These are phyloP conservation scores for Mythimna lalbum DNA, from an alignment of 2,888 invertebrate species.

Conservation along the genomic window DNA sequence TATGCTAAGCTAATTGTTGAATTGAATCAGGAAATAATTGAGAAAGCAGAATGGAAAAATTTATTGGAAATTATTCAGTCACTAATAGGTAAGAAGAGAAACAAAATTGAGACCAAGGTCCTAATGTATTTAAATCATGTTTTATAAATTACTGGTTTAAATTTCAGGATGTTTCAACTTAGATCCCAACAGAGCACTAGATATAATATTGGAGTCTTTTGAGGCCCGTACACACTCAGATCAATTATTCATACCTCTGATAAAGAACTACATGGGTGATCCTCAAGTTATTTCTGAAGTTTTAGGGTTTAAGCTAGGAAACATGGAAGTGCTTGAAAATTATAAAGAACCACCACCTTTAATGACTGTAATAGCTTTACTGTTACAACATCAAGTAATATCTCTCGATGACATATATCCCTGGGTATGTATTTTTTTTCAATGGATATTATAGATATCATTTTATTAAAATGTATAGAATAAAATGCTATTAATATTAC, in stretches of 20 bases:
- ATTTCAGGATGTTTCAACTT: constrained; percentile 98
- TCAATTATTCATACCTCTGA: constrained; percentile 95
- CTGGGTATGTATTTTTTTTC: constrained; percentile 92
- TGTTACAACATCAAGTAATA: constrained; percentile 97
- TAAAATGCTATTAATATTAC: not conserved
- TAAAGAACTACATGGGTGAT: constrained; percentile 96
- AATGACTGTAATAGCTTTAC: constrained; percentile 96
- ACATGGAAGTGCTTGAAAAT: constrained; percentile 90
- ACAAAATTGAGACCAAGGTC: not conserved
- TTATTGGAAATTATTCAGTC: constrained; percentile 97
- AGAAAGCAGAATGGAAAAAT: constrained; percentile 92
- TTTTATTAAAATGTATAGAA: not conserved
- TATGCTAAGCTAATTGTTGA: constrained; percentile 99
- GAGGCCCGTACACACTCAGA: constrained; percentile 96
- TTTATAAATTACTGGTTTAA: constrained; percentile 7
- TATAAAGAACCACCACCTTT: constrained; percentile 94
- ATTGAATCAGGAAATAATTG: constrained; percentile 95
- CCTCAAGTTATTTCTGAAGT: constrained; percentile 96
- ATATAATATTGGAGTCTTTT: constrained; percentile 98
- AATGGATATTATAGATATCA: not conserved
- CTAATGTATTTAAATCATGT: not conserved
- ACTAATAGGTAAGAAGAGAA: constrained; percentile 93
- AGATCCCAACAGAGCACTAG: constrained; percentile 99
- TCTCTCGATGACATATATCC: constrained; percentile 96
- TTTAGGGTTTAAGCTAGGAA: constrained; percentile 97